Conservation (phyloP, 2,113 vertebrate species). For the Gadus chalcogrammus region DNA sequence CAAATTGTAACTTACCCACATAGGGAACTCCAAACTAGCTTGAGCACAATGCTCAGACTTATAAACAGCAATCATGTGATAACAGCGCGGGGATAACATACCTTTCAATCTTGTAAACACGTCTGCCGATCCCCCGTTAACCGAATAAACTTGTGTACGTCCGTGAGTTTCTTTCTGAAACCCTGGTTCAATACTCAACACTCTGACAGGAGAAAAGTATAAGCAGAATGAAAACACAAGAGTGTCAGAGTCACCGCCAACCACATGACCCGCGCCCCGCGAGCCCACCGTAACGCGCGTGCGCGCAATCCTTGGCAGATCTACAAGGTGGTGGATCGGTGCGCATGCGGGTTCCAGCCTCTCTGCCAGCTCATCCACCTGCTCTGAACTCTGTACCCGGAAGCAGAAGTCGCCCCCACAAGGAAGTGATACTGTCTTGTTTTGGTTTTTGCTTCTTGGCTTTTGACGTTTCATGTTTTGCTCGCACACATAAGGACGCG, state of each 20-base stretch:
- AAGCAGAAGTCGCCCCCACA: not conserved
- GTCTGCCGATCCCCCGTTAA: conserved; percentile 32
- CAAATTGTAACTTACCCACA: not conserved
- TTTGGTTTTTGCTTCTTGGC: not conserved
- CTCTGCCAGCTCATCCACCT: conserved; percentile 18
- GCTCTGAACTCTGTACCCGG: conserved; percentile 2
- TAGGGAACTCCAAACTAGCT: conserved; percentile 26
- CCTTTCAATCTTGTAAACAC: conserved; percentile 25
- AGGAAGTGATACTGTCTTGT: conserved; percentile 34
- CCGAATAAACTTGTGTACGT: not conserved
- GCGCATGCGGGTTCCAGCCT: fast-evolving
- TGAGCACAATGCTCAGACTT: conserved; percentile 14
- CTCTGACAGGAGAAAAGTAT: conserved; percentile 37
- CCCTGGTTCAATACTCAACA: conserved; percentile 13
- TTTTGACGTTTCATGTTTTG: no score
- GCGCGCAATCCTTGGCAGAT: conserved; percentile 31
- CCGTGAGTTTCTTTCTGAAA: conserved; percentile 6
- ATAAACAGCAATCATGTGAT: conserved; percentile 2
- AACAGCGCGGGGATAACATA: conserved; percentile 20
- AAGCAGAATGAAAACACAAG: conserved; percentile 43
- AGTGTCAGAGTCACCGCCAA: conserved; percentile 55
- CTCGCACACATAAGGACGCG: no score
- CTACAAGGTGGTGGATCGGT: fast-evolving
- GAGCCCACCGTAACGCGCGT: conserved; percentile 22
- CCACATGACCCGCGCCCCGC: conserved; percentile 64